These are phyloP conservation scores for Tragelaphus strepsiceros DNA, from an alignment of 2,113 vertebrate species.

Conservation along the genomic window DNA sequence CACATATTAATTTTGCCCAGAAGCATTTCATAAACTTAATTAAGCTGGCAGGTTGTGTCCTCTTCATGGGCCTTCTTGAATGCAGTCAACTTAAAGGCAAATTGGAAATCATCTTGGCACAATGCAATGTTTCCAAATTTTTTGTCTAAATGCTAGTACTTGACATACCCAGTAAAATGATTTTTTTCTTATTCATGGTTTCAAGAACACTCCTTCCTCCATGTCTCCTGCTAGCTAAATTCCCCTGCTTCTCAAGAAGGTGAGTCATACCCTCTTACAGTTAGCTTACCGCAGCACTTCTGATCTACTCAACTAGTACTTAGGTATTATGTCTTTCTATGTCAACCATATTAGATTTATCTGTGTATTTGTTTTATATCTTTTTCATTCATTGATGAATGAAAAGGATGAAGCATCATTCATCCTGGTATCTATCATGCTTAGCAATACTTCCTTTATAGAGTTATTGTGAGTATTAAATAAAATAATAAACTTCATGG, in stretches of 20 bases:
- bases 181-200: not conserved
- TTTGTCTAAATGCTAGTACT: not conserved
- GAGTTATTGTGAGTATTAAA: not conserved
- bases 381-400: not conserved
- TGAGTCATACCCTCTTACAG: not conserved
- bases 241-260: not conserved
- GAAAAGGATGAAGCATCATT: not conserved
- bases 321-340: not conserved
- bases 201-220: not conserved
- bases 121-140: not conserved
- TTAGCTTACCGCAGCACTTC: not conserved
- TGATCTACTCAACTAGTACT: not conserved
- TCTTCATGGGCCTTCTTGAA: constrained; percentile 61
- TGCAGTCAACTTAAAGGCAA: constrained; percentile 48
- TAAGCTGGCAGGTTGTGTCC: constrained; percentile 70
- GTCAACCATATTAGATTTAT: not conserved
- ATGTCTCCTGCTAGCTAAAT: not conserved
- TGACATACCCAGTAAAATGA: not conserved
- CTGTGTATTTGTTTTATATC: not conserved
- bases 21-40: constrained; percentile 76
- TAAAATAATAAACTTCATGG: not conserved
- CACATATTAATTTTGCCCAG: constrained; percentile 69
- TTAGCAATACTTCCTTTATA: not conserved
- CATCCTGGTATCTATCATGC: not conserved
- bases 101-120: constrained; percentile 46